phyloP scores from a whole-genome alignment of 2,888 invertebrate species.

The Dryadula phaetusa region DNA sequence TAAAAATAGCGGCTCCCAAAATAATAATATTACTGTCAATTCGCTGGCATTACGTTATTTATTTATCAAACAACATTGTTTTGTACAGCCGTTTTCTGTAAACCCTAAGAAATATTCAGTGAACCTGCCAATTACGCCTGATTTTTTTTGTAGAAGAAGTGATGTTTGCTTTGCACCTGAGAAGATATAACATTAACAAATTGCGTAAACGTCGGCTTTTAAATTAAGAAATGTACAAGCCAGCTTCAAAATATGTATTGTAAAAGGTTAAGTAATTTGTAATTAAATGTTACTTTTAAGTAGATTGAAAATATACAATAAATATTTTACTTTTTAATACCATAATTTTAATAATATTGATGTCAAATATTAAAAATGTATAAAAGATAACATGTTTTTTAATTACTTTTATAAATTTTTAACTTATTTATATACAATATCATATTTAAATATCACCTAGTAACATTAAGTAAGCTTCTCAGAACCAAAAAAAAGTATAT shows the following conservation, averaged over 20 bases:
- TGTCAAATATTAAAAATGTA: too few species aligned
- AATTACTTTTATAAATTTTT: too few species aligned
- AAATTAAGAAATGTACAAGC: too few species aligned
- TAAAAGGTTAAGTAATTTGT: not conserved
- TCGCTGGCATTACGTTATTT: not conserved
- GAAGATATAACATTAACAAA: not conserved
- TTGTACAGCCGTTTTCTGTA: not conserved
- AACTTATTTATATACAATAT: too few species aligned
- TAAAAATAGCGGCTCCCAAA: slow-evolving; percentile 4
- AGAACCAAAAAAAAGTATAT: too few species aligned
- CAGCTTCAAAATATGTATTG: not conserved
- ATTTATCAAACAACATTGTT: slow-evolving; percentile 6
- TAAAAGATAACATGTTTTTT: too few species aligned
- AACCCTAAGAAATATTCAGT: slow-evolving; percentile 8
- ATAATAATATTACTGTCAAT: slow-evolving; percentile 20
- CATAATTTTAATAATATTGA: too few species aligned
- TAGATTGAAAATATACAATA: too few species aligned
- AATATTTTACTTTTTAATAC: too few species aligned
- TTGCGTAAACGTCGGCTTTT: not conserved
- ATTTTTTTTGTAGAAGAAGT: not conserved
- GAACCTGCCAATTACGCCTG: not conserved
- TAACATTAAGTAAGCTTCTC: too few species aligned
- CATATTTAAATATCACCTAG: too few species aligned
- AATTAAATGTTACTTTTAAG: not conserved
- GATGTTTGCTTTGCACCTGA: not conserved